Base-by-base conservation (phyloP, 2,888 invertebrate species). In the Epinotia bilunana region DNA sequence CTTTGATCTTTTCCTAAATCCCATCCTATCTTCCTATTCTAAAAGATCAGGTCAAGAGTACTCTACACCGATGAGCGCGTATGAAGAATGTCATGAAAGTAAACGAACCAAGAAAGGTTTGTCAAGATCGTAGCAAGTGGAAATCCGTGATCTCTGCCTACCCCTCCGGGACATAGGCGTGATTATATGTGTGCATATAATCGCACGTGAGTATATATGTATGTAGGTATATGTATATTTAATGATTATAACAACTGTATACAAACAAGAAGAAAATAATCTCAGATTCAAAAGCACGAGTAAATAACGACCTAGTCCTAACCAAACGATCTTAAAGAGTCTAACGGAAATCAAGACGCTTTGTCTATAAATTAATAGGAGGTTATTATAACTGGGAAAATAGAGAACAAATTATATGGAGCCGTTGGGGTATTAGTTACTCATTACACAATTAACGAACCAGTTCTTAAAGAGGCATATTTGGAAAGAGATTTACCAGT, bases 331-430 rank as follows among this genome's bases (percentile, higher is more conserved):
- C 65, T 23, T 18, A 62, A n/a, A 28, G 65, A n/a, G 49, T 33
- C 23, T 49, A 33, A 60, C 33, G 13, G 33, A n/a, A 60, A 60
- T 60, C 23, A 18, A 43, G 53, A 9, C 28, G 53, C 65, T 65
- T 65, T 65, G 65, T 64, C 49, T 28, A 4, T n/a, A 11, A 65
- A 65, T 65, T 49, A 49, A 64, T 58, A 64, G 20, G 49, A 23
- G 23, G 23, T 16, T 16, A 49, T 49, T 64, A 49, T 64, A 16
- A 33, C 5, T 28, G 28, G 28, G 33, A 60, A 60, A 60, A 60
- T 60, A 33, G 33, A 2, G n/a, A 33, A 33, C 60, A 33, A 60
- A 60, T 28, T 49, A 23, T 20, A 16, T 13, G 13, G 23, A 16
- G 16, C 6, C 64, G 49, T 23, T 23, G 23, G n/a, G 49, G 7